Evolutionary conservation across 2,888 invertebrate genomes (phyloP).

Genomic region (Cheilosia vernalis): DNA sequence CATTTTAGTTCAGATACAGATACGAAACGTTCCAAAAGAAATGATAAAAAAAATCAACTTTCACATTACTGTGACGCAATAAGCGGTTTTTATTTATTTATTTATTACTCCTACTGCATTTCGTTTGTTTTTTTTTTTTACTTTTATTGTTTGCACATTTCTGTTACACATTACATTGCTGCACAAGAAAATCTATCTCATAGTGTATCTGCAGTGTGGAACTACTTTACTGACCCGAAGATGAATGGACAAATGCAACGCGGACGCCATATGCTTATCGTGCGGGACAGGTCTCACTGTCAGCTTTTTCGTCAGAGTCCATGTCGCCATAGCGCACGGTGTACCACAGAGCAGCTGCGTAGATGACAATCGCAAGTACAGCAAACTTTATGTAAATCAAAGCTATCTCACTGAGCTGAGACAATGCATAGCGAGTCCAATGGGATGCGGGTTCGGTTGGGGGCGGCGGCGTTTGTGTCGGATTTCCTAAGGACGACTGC

Average conservation of each 20-base stretch:
- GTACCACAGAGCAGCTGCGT: slow-evolving; percentile 81
- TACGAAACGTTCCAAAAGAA: slow-evolving; percentile 43
- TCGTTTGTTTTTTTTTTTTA: slow-evolving; percentile 50
- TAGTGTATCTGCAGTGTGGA: slow-evolving; percentile 20
- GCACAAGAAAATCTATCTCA: slow-evolving; percentile 9
- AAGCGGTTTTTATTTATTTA: slow-evolving; percentile 69
- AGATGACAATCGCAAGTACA: slow-evolving; percentile 79
- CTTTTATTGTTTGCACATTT: slow-evolving; percentile 23
- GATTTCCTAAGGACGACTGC: slow-evolving; percentile 22
- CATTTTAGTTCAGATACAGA: slow-evolving; percentile 48
- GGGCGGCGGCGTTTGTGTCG: slow-evolving; percentile 27
- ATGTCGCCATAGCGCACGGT: slow-evolving; percentile 78
- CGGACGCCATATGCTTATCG: slow-evolving; percentile 30
- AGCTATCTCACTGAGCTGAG: slow-evolving; percentile 78
- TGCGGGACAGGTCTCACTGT: slow-evolving; percentile 58
- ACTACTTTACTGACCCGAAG: slow-evolving; percentile 31
- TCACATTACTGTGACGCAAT: slow-evolving; percentile 74
- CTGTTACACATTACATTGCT: slow-evolving; percentile 48
- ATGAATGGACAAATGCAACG: slow-evolving; percentile 4
- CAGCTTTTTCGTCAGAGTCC: slow-evolving; percentile 71
- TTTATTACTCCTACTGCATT: slow-evolving; percentile 69
- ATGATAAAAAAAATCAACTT: slow-evolving; percentile 67
- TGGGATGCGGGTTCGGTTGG: slow-evolving; percentile 65
- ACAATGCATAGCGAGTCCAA: slow-evolving; percentile 75
- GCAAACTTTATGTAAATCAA: slow-evolving; percentile 81